Evolutionary conservation across 2,797 vertebrate species (phyloP).

Genomic region (Hypotaenidia philippensis): DNA sequence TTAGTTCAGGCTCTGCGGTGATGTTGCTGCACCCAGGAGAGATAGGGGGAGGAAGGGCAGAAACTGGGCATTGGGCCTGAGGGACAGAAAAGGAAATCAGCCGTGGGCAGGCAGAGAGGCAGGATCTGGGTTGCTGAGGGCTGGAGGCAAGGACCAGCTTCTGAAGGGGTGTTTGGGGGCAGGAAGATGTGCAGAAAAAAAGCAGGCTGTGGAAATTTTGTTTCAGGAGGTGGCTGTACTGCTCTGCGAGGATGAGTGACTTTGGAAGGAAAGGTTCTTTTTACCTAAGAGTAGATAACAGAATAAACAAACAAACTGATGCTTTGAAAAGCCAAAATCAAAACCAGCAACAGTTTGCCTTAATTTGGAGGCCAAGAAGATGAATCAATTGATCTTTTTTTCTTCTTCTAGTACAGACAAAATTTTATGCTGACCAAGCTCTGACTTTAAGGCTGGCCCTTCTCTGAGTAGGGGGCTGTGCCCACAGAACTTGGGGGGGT

Average conservation of each 20-base stretch:
- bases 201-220: background rate
- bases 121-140: background rate
- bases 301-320: background rate
- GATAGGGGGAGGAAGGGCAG: background rate
- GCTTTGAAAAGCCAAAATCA: no score
- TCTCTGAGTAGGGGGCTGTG: background rate
- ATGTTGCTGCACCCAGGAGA: background rate
- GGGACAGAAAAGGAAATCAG: background rate
- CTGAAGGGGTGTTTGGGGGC: background rate
- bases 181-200: background rate
- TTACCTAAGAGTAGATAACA: background rate
- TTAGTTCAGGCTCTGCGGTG: background rate
- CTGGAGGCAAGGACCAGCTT: background rate
- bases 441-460: background rate
- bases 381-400: background rate
- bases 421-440: background rate
- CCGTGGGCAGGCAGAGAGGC: background rate
- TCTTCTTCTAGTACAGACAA: background rate
- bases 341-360: background rate
- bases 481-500: background rate
- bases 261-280: background rate
- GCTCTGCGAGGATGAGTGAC: background rate
- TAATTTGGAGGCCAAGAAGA: background rate
- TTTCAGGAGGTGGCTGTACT: background rate
- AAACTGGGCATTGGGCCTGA: background rate